These are phyloP conservation scores for Eremobia ochroleuca DNA, from an alignment of 2,888 invertebrate species.

Conservation along the genomic window DNA sequence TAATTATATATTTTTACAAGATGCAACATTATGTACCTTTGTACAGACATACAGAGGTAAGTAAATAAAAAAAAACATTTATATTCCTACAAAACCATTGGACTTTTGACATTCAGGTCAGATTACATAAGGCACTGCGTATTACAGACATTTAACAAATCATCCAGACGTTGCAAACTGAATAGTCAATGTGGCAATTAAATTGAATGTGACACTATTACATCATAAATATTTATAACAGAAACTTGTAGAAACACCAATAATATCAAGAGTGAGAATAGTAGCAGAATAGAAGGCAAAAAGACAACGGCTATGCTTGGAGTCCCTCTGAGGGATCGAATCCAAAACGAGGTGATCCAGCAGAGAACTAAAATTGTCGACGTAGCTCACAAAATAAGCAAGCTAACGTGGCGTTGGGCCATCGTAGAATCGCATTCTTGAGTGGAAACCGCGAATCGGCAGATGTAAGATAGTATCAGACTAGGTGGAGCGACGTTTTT, in stretches of 20 bases:
- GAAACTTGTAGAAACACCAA: neutral
- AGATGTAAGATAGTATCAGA: neutral
- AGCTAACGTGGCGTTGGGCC: neutral
- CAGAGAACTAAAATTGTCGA: neutral
- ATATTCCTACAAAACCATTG: slow-evolving; percentile 1
- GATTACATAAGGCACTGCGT: slow-evolving; percentile 14
- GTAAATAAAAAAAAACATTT: slow-evolving; percentile 10
- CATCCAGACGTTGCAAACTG: slow-evolving; percentile 7
- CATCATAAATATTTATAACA: slow-evolving; percentile 4
- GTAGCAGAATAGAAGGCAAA: neutral
- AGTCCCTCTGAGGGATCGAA: neutral
- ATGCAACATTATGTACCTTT: slow-evolving; percentile 2
- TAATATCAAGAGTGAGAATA: neutral
- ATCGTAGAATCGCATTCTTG: neutral
- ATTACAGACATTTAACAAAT: neutral
- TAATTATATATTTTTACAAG: slow-evolving; percentile 7
- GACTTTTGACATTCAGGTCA: slow-evolving; percentile 47
- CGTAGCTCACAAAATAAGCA: neutral
- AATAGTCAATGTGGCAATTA: slow-evolving; percentile 15
- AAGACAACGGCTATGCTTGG: neutral
- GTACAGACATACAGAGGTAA: neutral
- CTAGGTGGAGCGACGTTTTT: neutral
- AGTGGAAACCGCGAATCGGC: neutral
- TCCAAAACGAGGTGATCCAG: neutral
- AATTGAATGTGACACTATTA: slow-evolving; percentile 7